Evolutionary conservation across 2,888 invertebrate genomes (phyloP).

Genomic region (Patella pellucida): DNA sequence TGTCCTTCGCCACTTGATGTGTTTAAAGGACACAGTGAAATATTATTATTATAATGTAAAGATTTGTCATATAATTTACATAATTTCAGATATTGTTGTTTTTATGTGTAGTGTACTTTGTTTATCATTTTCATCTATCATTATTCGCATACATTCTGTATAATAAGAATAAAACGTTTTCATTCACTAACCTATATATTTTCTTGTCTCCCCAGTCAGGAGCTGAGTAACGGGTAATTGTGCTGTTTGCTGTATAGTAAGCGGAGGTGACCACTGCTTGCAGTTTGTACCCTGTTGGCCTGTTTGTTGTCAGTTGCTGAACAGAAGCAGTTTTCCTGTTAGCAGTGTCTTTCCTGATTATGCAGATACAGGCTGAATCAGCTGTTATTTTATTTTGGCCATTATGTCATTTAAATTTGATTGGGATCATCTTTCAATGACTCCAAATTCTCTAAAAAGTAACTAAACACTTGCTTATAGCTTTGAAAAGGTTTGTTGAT

Average conservation of each 20-base stretch:
- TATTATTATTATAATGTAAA: no score
- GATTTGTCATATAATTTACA: no score
- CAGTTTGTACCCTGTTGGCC: not conserved
- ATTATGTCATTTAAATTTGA: not conserved
- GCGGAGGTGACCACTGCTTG: not conserved
- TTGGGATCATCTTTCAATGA: conserved; percentile 3
- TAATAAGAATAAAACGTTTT: not conserved
- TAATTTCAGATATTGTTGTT: no score
- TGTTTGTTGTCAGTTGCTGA: not conserved
- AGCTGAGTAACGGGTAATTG: conserved; percentile 1
- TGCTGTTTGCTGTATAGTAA: not conserved
- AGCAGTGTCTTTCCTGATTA: conserved; percentile 4
- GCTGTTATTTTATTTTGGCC: not conserved
- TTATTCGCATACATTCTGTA: not conserved
- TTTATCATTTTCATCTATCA: not conserved
- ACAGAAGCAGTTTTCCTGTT: conserved; percentile 11
- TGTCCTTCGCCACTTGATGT: no score
- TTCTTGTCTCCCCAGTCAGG: conserved; percentile 10
- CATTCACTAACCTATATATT: not conserved
- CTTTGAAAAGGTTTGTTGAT: conserved; percentile 16
- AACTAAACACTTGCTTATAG: no score
- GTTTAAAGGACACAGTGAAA: no score
- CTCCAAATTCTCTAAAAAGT: no score
- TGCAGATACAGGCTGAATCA: not conserved
- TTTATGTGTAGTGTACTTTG: not conserved